A percentile compares a stretch with the other conserved stretches of the same genome.
phyloP scores from a whole-genome alignment of 2,797 vertebrate genomes.

The Parambassis ranga region DNA sequence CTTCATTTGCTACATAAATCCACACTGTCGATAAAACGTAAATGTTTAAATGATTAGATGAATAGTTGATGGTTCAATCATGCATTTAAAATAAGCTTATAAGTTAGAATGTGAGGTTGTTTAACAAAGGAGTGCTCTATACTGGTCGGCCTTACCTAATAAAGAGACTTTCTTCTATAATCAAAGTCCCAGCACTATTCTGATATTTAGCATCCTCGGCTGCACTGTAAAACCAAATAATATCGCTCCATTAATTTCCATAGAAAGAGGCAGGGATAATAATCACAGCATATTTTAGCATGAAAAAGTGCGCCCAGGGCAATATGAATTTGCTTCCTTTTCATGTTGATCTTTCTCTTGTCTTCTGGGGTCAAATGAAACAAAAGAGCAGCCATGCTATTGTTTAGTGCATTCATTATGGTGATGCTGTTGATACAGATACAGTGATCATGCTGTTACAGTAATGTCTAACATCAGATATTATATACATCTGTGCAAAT shows the following conservation, averaged over 20 bases:
- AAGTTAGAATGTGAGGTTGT: neutral
- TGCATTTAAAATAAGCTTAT: too few relatives aligned
- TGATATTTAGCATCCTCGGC: neutral
- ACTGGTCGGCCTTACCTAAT: neutral
- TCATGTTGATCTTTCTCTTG: conserved; percentile 50
- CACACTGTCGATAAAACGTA: neutral
- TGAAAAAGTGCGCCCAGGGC: conserved; percentile 41
- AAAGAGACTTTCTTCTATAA: neutral
- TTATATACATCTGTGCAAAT: conserved; percentile 3
- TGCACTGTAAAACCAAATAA: conserved; percentile 43
- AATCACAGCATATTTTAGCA: conserved; percentile 65
- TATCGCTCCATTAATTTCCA: conserved; percentile 35
- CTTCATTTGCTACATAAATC: neutral
- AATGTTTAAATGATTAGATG: neutral
- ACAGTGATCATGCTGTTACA: neutral
- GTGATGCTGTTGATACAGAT: conserved; percentile 12
- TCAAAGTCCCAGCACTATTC: neutral
- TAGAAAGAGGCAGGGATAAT: conserved; percentile 43
- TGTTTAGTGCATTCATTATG: conserved; percentile 4
- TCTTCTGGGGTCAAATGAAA: conserved; percentile 43
- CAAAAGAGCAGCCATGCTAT: conserved; percentile 10
- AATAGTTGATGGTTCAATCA: neutral
- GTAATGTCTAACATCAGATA: conserved; percentile 12
- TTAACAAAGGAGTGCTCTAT: neutral
- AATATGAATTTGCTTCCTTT: conserved; percentile 37